A percentile compares a stretch with the other conserved stretches of the same genome.
Evolutionary conservation across 2,797 vertebrate genomes (phyloP).

Genomic region (Pangasius djambal): DNA sequence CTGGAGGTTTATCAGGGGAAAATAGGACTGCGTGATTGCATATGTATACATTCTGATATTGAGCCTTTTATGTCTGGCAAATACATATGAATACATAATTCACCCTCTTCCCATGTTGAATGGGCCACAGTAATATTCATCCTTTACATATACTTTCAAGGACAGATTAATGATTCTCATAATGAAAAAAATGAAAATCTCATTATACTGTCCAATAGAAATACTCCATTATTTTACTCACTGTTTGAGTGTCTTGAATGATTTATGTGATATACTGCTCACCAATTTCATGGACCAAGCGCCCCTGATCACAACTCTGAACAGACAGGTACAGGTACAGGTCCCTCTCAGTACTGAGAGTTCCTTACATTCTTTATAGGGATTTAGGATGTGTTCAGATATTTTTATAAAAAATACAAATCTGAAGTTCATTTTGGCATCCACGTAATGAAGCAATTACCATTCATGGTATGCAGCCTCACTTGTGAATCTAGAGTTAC

Average conservation of each 20-base stretch:
- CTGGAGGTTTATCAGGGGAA: not conserved
- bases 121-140: not conserved
- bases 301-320: not conserved
- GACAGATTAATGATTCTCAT: slow-evolving; percentile 13
- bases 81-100: not conserved
- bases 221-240: slow-evolving; percentile 12
- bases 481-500: slow-evolving; percentile 36
- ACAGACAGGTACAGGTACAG: not conserved
- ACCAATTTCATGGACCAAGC: slow-evolving; percentile 3
- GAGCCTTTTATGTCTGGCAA: not conserved
- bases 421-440: slow-evolving; percentile 49
- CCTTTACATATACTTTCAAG: slow-evolving; percentile 2
- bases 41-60: not conserved
- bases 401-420: not conserved
- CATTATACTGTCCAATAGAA: slow-evolving; percentile 26
- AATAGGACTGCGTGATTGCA: not conserved
- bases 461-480: slow-evolving; percentile 31
- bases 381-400: slow-evolving; percentile 39
- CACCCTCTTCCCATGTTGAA: not conserved
- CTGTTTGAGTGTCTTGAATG: slow-evolving; percentile 22
- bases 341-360: not conserved
- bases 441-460: slow-evolving; percentile 51
- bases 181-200: not conserved
- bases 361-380: not conserved
- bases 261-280: slow-evolving; percentile 41